These are phyloP conservation scores for Hydractinia echinata DNA, from an alignment of 30 jellyfish, hydroid and myxozoan species.

Conservation along the genomic window DNA sequence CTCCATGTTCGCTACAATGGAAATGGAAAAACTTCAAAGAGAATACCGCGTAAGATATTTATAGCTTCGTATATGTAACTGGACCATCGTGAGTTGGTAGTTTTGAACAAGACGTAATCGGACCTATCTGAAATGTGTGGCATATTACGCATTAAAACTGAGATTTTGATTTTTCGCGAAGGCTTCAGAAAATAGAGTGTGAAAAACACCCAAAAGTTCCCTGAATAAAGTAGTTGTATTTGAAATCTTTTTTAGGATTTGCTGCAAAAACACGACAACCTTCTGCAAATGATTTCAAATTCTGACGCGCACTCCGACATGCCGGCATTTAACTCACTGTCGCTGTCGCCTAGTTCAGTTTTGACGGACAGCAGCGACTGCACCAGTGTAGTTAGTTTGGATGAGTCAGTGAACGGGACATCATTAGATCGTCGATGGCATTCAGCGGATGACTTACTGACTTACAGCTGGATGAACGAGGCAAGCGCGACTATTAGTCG, in stretches of 20 bases:
- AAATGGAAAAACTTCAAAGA: slow-evolving; percentile 64
- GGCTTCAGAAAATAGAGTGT: too few species aligned
- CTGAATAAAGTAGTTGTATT: neutral
- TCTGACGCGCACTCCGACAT: neutral
- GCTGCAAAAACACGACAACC: neutral
- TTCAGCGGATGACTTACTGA: slow-evolving; percentile 6
- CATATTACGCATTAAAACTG: too few species aligned
- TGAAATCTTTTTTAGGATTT: neutral
- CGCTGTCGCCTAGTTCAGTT: too few species aligned
- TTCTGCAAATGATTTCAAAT: neutral
- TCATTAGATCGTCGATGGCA: neutral
- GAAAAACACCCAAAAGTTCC: neutral
- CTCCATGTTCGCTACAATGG: slow-evolving; percentile 36
- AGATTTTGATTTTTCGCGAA: too few species aligned
- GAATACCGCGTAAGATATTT: slow-evolving; percentile 42
- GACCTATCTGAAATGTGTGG: too few species aligned
- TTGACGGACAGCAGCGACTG: too few species aligned
- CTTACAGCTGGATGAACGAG: neutral
- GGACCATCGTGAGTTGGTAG: too few species aligned
- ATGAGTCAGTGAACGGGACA: too few species aligned
- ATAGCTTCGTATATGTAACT: too few species aligned
- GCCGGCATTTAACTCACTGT: neutral
- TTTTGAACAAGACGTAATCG: too few species aligned
- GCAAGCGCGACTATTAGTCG: too few species aligned
- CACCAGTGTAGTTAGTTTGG: too few species aligned